Evolutionary conservation across 2,113 vertebrate species (phyloP).

Genomic region (Egretta garzetta): DNA sequence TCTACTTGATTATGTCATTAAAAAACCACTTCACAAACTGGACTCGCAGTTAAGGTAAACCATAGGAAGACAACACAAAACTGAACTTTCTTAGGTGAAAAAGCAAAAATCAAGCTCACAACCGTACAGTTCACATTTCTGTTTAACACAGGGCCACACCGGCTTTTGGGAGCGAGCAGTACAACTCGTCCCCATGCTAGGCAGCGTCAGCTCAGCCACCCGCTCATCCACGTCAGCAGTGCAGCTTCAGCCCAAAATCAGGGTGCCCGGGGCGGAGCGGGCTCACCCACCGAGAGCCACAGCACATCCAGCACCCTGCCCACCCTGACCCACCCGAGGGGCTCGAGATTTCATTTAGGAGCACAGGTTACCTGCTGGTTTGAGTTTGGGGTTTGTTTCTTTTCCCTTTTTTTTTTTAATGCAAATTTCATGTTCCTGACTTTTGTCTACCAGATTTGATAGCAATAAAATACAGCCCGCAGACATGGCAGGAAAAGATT

Average conservation of each 20-base stretch:
- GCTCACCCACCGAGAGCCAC: neutral
- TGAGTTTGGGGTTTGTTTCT: neutral
- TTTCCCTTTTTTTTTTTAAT: neutral
- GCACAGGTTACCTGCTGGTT: neutral
- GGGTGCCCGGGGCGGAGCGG: neutral
- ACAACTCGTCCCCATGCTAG: neutral
- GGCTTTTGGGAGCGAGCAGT: neutral
- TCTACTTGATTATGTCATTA: neutral
- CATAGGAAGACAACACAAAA: neutral
- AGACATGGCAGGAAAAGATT: neutral
- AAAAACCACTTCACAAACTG: neutral
- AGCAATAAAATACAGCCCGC: neutral
- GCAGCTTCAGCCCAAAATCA: too few species aligned
- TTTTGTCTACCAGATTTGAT: neutral
- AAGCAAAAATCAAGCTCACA: neutral
- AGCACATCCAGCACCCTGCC: neutral
- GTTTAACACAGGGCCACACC: too few species aligned
- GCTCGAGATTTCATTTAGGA: neutral
- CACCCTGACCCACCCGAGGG: too few species aligned
- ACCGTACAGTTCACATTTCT: neutral
- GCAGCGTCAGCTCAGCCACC: neutral
- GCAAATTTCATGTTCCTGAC: neutral
- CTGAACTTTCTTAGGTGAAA: neutral
- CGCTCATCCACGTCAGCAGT: neutral
- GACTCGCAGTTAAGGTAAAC: neutral